These are phyloP conservation scores for Leptopilina clavipes DNA, from an alignment of 1,140 invertebrate genomes.

Conservation along the genomic window DNA sequence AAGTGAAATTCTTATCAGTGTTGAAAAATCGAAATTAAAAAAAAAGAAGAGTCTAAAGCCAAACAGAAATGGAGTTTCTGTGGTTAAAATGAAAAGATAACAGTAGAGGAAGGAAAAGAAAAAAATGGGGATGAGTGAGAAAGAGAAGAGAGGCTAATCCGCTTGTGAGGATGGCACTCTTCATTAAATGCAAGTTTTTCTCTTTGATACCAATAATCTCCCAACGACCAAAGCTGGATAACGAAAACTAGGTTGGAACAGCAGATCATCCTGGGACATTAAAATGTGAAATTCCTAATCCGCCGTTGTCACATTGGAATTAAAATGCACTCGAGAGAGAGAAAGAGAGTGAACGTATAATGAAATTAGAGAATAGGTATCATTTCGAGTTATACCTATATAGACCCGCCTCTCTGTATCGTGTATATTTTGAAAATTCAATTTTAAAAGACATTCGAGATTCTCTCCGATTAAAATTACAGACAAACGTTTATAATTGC, in stretches of 20 bases:
- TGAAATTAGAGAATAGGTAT: conserved; percentile 12
- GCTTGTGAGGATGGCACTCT: conserved; percentile 18
- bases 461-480: neutral
- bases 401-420: neutral
- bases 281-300: conserved; percentile 32
- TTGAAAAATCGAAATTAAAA: neutral
- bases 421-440: neutral
- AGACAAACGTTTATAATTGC: neutral
- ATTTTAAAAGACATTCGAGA: neutral
- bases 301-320: neutral
- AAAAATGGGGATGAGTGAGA: neutral
- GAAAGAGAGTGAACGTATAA: neutral
- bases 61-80: neutral
- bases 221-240: conserved; percentile 25
- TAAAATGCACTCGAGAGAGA: neutral
- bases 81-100: conserved; percentile 30
- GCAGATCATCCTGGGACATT: conserved; percentile 17
- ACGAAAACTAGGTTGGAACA: conserved; percentile 15
- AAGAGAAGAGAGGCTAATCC: neutral
- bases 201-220: conserved; percentile 27
- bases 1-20: neutral
- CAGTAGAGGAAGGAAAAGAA: neutral
- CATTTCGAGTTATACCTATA: neutral
- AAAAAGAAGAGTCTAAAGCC: neutral
- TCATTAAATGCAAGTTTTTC: conserved; percentile 31